Percentiles rank a stretch among this genome's conserved stretches.
phyloP scores from a whole-genome alignment of 2,113 vertebrate species.

The Strix uralensis region DNA sequence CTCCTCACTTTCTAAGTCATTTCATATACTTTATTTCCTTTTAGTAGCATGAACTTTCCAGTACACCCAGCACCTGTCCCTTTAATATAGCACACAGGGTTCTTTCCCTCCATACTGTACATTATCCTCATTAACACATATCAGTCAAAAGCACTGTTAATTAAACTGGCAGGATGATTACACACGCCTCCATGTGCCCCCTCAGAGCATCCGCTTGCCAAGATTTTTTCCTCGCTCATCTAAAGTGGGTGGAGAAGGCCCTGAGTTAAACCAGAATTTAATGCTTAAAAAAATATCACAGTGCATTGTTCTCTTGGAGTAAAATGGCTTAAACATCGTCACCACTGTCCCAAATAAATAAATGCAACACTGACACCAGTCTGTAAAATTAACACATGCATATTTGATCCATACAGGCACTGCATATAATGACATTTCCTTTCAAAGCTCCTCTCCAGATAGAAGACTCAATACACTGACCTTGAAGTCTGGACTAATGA shows the following conservation, averaged over 20 bases:
- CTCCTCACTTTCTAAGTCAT: not conserved
- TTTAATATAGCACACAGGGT: constrained; percentile 67
- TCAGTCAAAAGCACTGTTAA: constrained; percentile 66
- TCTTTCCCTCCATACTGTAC: constrained; percentile 69
- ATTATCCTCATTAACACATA: constrained; percentile 73
- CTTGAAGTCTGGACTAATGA: constrained; percentile 57
- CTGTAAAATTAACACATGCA: constrained; percentile 63
- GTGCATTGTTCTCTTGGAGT: constrained; percentile 47
- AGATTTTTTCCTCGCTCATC: constrained; percentile 61
- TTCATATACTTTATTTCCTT: constrained; percentile 16
- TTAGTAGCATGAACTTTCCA: constrained; percentile 58
- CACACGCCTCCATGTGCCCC: constrained; percentile 59
- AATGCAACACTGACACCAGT: constrained; percentile 39
- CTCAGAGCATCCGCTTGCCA: constrained; percentile 54
- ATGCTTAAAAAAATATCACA: constrained; percentile 35
- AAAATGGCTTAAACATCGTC: constrained; percentile 34
- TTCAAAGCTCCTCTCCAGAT: constrained; percentile 35
- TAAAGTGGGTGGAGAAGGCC: constrained; percentile 62
- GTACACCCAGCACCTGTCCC: constrained; percentile 64
- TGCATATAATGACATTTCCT: constrained; percentile 10
- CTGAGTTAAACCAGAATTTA: constrained; percentile 52
- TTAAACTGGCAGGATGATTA: constrained; percentile 57
- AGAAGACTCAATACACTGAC: constrained; percentile 54
- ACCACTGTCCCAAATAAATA: constrained; percentile 56
- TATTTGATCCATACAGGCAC: constrained; percentile 56